Base-by-base conservation (phyloP, 2,113 vertebrate species). In the Cranoglanis bouderius region DNA sequence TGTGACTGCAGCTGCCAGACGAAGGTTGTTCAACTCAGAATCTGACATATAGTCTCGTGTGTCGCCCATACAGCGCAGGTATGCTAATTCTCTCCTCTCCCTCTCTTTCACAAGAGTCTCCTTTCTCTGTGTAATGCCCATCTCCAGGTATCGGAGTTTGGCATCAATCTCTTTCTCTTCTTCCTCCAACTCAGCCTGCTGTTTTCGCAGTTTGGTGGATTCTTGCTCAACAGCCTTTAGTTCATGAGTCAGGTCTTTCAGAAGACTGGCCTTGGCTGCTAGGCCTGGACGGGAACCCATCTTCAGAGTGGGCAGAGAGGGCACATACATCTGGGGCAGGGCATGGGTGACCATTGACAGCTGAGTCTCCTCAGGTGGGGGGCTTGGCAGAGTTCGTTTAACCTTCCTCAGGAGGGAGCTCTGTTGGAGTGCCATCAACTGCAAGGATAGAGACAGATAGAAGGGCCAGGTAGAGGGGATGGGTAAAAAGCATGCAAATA, bases 121-220 rank as follows among this genome's bases (percentile, higher is more conserved):
- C 92, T 99, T 99, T 91, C 98, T 96, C 88, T 99, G 98, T 61
- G 97, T 97, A 93, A 99, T 99, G 49, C 98, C 98, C 92, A 98
- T 92, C 93, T 99, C 98, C 88, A 99, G 92, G 92, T 99, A 99
- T 94, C 98, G 97, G 90, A 99, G 95, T 93, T 98, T 99, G 92
- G 98, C 98, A 21, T 99, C 98, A 0, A 99, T 99, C 93, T 99
- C 98, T 91, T 99, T 99, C 93, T 99, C 98, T 88, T 99, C 98
- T 88, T 99, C 98, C 0, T 99, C 98, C 91, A 99, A 94, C 94
- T 99, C 98, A 0, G 98, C 98, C 94, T 99, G 98, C 93, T 99
- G 98, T 91, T 99, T 99, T 91, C 98, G 96, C 85, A 99, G 95
- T 93, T 99, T 99, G 82, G 97, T 98, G 26, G 98, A 99, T 92